Evolutionary conservation across 2,113 vertebrate species (phyloP), one percentile per base, ranked within the genome.

Genomic region (Microtus oregoni): DNA sequence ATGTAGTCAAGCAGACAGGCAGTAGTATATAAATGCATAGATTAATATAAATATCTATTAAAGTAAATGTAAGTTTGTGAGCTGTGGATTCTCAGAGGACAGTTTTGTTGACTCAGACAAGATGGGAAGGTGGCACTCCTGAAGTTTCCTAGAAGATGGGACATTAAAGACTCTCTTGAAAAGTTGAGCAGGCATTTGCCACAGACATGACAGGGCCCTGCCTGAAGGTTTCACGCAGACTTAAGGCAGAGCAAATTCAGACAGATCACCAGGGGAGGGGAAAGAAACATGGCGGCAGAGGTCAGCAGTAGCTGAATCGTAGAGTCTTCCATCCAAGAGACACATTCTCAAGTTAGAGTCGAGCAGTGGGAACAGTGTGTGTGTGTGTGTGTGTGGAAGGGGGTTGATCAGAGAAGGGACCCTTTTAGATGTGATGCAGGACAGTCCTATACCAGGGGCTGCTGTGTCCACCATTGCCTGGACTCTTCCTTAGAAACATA

Each of bases 221-320:
- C 20, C 32, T 22, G 94, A 44, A 86, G 55, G 41, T 28, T 77
- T 76, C 22, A 3, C 22, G 78, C 12, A 72, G 76, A 12, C 22
- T 26, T 78, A 68, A 95, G 86, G 58, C 35, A 77, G 24, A 68
- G 19, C 65, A 38, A 89, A 78, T 92, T 86, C 11, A 67, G 47
- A 41, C 92, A 82, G 89, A 58, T 70, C 77, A 58, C 13, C 26
- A 86, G n/a, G 4, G 6, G 4, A 30, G 7, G 52, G 58, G 32
- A n/a, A 44, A 90, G 75, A 77, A 83, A 65, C 3, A 44, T 20
- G 47, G n/a, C 38, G 35, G n/a, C 22, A 7, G 19, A 35, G 4
- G 55, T 15, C 15, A 12, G 55, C 55, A 24, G 35, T 72, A 44
- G 22, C 86, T 82, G 22, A 92, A 28, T 35, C 44, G 17, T 0